A percentile compares a stretch with the other conserved stretches of the same genome.
These are phyloP conservation scores for Chionomys nivalis DNA, from an alignment of 2,113 vertebrate species.

Conservation along the genomic window DNA sequence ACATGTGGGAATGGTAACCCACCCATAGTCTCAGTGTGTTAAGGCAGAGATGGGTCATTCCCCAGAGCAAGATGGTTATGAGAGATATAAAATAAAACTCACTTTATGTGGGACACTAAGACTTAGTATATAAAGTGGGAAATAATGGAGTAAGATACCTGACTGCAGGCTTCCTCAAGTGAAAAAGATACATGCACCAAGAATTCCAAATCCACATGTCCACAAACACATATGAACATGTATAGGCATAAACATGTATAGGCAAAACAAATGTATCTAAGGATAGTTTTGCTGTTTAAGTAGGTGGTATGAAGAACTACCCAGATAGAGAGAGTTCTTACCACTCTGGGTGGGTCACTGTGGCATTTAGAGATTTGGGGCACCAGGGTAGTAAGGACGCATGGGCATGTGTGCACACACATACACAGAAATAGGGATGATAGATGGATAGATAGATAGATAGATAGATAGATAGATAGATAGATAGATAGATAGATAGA, in stretches of 20 bases:
- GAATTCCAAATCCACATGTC: background rate
- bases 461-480: background rate
- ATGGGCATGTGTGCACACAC: background rate
- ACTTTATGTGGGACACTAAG: background rate
- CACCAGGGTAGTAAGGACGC: background rate
- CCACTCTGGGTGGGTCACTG: background rate
- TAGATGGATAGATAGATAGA: background rate
- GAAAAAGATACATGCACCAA: background rate
- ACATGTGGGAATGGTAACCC: too few relatives aligned
- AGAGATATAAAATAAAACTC: background rate
- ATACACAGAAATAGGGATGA: background rate
- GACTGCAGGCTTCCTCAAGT: background rate
- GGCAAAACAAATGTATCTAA: background rate
- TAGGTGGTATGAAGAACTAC: background rate
- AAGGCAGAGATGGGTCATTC: background rate
- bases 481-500: background rate
- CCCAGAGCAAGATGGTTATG: background rate
- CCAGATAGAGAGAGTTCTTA: too few relatives aligned
- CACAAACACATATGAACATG: background rate
- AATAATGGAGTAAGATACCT: background rate
- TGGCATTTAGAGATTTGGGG: background rate
- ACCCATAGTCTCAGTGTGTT: background rate
- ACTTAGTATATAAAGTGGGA: background rate
- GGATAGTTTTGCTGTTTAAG: background rate
- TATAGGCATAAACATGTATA: background rate